A percentile compares a stretch with the other conserved stretches of the same genome.
Evolutionary conservation across 2,113 vertebrate genomes (phyloP).

Genomic region (Acrocephalus kingi): DNA sequence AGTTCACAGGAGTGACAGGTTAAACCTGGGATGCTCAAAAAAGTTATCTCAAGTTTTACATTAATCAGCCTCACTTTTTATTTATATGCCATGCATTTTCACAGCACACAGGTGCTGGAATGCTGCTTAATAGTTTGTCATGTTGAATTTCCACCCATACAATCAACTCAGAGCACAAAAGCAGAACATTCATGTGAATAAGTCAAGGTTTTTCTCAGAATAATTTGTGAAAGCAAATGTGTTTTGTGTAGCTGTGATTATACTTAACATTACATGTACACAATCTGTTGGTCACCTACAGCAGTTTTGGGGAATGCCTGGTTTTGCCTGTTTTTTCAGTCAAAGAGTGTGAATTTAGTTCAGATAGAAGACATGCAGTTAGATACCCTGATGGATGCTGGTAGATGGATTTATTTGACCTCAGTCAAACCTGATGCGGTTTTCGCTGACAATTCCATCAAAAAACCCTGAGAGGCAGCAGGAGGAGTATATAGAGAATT

Average conservation of each 20-base stretch:
- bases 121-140: not conserved
- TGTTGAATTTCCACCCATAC: not conserved
- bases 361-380: not conserved
- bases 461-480: not conserved
- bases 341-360: not conserved
- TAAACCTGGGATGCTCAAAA: not conserved
- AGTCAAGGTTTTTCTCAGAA: not conserved
- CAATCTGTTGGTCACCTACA: not conserved
- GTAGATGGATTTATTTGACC: not conserved
- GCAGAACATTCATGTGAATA: not conserved
- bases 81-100: not conserved
- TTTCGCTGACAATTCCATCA: not conserved
- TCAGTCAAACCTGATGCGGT: not conserved
- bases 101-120: not conserved
- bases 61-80: not conserved
- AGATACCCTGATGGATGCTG: not conserved
- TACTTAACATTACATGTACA: fast-evolving
- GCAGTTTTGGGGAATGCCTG: not conserved
- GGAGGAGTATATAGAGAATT: not conserved
- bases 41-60: not conserved
- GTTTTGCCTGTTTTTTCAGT: not conserved
- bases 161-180: not conserved
- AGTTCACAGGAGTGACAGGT: not conserved
- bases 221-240: not conserved
- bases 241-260: not conserved